Conservation (phyloP, 92 coral and sea anemone genomes). For the Desmophyllum pertusum region DNA sequence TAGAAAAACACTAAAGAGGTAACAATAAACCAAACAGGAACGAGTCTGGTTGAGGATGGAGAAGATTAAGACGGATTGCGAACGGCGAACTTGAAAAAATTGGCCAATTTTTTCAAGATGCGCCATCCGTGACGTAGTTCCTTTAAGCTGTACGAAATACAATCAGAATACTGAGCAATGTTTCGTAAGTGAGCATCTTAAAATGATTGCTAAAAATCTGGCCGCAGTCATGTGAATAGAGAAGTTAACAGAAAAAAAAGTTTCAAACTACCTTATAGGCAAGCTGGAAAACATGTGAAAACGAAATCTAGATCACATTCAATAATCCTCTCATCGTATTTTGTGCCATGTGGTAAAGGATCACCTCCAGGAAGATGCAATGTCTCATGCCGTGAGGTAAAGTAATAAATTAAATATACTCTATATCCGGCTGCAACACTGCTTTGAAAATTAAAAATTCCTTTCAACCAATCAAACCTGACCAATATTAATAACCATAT, state of each 20-base stretch:
- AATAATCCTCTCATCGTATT: neutral
- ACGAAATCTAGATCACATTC: neutral
- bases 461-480: slow-evolving; percentile 19
- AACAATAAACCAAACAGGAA: no score
- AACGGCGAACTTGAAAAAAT: no score
- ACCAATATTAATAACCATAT: neutral
- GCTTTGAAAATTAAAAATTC: neutral
- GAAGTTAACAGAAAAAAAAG: neutral
- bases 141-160: no score
- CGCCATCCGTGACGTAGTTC: no score
- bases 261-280: neutral
- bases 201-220: neutral
- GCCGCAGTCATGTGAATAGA: neutral
- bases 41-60: no score
- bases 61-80: no score
- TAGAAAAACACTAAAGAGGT: no score
- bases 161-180: no score
- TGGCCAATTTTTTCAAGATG: no score
- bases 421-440: slow-evolving; percentile 6
- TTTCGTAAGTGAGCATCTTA: neutral
- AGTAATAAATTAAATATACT: neutral
- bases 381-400: neutral
- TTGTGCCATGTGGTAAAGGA: neutral
- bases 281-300: neutral
- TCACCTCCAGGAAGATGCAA: no score